phyloP scores from a whole-genome alignment of 2,888 invertebrate species.

The Ferdinandea cuprea region DNA sequence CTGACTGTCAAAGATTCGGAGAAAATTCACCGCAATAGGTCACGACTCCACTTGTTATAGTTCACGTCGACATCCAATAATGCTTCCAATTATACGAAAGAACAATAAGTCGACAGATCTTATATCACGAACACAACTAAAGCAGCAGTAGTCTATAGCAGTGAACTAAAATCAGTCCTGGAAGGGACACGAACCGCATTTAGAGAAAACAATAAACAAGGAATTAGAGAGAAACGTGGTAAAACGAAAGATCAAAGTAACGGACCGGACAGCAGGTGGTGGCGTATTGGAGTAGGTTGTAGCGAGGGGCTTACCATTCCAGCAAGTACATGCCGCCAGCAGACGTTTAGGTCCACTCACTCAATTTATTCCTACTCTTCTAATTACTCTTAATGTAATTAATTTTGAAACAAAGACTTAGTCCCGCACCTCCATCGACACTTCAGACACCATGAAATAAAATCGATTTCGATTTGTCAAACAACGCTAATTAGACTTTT shows the following conservation, averaged over 20 bases:
- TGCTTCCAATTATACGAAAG: constrained; percentile 32
- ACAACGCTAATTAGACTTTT: constrained; percentile 51
- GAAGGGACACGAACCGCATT: constrained; percentile 20
- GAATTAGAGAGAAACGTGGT: constrained; percentile 21
- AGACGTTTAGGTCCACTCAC: constrained; percentile 6
- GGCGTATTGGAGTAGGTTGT: background rate
- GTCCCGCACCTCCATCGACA: background rate
- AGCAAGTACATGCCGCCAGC: background rate
- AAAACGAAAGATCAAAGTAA: constrained; percentile 23
- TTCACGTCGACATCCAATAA: constrained; percentile 34
- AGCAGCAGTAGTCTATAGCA: too few relatives aligned
- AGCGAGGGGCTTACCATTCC: background rate
- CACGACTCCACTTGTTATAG: constrained; percentile 13
- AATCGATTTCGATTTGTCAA: constrained; percentile 64
- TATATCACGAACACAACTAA: constrained; percentile 1
- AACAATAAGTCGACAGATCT: constrained; percentile 27
- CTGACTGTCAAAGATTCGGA: background rate
- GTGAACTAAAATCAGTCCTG: constrained; percentile 3
- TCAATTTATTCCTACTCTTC: constrained; percentile 30
- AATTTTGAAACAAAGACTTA: constrained; percentile 50
- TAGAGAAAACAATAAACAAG: constrained; percentile 9
- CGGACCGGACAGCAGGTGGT: background rate
- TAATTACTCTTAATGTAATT: constrained; percentile 59
- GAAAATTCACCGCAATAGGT: constrained; percentile 4
- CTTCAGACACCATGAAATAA: constrained; percentile 2